These are phyloP conservation scores for Caenorhabditis angaria DNA, from an alignment of 2,888 invertebrate species.

Conservation along the genomic window DNA sequence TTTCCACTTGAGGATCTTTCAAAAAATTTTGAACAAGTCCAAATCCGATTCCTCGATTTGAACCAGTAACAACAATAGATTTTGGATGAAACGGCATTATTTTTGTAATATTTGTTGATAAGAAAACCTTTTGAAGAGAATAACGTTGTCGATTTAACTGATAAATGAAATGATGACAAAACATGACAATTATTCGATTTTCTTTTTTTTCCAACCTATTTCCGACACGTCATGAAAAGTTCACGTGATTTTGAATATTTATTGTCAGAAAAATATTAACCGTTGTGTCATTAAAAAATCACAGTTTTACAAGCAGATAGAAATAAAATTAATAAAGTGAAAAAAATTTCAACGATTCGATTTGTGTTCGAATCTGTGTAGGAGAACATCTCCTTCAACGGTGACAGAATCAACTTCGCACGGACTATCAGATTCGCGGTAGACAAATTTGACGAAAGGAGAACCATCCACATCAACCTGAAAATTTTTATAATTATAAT, in stretches of 20 bases:
- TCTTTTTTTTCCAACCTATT: no score
- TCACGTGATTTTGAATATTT: no score
- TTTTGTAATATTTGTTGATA: no score
- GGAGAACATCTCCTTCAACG: constrained; percentile 49
- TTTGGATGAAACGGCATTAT: constrained; percentile 6
- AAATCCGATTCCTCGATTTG: constrained; percentile 87
- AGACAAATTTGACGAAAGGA: constrained; percentile 55
- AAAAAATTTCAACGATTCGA: background rate
- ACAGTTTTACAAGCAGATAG: no score
- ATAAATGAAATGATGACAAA: no score
- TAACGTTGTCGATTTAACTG: no score
- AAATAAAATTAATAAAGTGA: no score
- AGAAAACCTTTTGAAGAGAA: no score
- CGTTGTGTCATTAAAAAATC: no score
- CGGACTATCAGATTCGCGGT: constrained; percentile 46
- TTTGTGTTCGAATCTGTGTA: constrained; percentile 56
- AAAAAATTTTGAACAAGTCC: constrained; percentile 81
- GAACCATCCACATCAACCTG: constrained; percentile 60
- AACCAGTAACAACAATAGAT: constrained; percentile 84
- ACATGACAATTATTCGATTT: no score
- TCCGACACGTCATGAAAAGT: no score
- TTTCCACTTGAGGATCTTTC: constrained; percentile 77
- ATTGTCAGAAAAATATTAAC: no score
- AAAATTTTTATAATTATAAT: constrained; percentile 8
- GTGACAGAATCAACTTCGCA: constrained; percentile 47